Conservation (phyloP, 2,888 invertebrate genomes). For the Tetrapedia diversipes region DNA sequence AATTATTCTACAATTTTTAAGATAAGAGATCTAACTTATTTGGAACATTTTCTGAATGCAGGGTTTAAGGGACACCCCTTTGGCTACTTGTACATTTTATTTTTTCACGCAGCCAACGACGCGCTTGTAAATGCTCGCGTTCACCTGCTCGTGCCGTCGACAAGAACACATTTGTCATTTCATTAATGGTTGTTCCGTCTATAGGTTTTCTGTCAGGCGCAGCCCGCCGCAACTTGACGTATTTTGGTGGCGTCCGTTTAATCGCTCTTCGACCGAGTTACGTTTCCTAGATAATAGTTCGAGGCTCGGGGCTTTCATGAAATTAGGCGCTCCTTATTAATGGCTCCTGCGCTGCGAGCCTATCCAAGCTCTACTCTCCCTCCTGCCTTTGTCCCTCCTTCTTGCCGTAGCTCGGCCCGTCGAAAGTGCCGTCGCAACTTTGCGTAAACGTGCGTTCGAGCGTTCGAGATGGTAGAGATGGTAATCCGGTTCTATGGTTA, state of each 20-base stretch:
- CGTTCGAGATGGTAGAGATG: too few relatives aligned
- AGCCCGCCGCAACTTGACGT: conserved; percentile 67
- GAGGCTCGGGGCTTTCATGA: conserved; percentile 60
- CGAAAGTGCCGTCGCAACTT: conserved; percentile 14
- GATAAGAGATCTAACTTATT: too few relatives aligned
- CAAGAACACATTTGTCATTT: conserved; percentile 72
- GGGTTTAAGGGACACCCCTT: too few relatives aligned
- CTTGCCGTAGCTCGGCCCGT: conserved; percentile 11
- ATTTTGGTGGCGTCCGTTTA: conserved; percentile 68
- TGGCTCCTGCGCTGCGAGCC: conserved; percentile 39
- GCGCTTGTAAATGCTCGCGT: conserved; percentile 20
- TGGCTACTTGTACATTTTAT: conserved; percentile 67
- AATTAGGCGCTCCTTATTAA: conserved; percentile 70
- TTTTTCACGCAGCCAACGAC: conserved; percentile 34
- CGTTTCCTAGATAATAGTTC: conserved; percentile 68
- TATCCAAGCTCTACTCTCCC: not conserved
- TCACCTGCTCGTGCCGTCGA: conserved; percentile 55
- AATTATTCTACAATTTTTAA: too few relatives aligned
- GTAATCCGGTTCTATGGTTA: too few relatives aligned
- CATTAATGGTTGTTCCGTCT: conserved; percentile 71
- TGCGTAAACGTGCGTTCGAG: not conserved
- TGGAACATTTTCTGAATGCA: too few relatives aligned
- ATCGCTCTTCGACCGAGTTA: conserved; percentile 69
- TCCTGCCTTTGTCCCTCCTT: not conserved
- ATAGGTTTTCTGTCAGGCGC: conserved; percentile 71